These are phyloP conservation scores for Periparus ater DNA, from an alignment of 2,797 vertebrate genomes.

Conservation along the genomic window DNA sequence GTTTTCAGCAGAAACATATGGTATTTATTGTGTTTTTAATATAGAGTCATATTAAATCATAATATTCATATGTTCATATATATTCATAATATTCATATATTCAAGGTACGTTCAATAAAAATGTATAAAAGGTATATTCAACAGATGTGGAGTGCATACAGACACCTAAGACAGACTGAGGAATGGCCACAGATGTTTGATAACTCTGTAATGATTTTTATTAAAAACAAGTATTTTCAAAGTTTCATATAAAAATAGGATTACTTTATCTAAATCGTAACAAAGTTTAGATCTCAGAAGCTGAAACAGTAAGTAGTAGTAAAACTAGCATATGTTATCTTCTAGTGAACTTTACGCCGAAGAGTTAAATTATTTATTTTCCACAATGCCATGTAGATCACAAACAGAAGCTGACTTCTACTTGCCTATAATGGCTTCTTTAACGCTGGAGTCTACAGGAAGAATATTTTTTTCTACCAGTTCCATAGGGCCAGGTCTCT, in stretches of 20 bases:
- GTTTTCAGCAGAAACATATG: not conserved
- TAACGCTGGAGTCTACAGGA: constrained; percentile 85
- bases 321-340: not conserved
- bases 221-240: not conserved
- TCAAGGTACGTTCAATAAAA: too few relatives aligned
- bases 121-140: not conserved
- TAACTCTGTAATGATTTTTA: not conserved
- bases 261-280: not conserved
- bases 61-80: too few relatives aligned
- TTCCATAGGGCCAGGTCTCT: constrained; percentile 94
- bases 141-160: not conserved
- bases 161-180: not conserved
- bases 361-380: not conserved
- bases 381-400: not conserved
- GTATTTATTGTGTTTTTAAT: not conserved
- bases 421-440: constrained; percentile 87
- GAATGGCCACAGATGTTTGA: not conserved
- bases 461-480: constrained; percentile 97
- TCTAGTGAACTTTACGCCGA: not conserved
- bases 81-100: too few relatives aligned
- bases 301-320: not conserved
- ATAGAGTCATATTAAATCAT: not conserved
- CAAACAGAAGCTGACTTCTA: not conserved
- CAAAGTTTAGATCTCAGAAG: not conserved
- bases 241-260: not conserved